Evolutionary conservation across 2,797 vertebrate genomes (phyloP), one percentile per base, ranked within the genome.

Genomic region (Takifugu ocellatus): DNA sequence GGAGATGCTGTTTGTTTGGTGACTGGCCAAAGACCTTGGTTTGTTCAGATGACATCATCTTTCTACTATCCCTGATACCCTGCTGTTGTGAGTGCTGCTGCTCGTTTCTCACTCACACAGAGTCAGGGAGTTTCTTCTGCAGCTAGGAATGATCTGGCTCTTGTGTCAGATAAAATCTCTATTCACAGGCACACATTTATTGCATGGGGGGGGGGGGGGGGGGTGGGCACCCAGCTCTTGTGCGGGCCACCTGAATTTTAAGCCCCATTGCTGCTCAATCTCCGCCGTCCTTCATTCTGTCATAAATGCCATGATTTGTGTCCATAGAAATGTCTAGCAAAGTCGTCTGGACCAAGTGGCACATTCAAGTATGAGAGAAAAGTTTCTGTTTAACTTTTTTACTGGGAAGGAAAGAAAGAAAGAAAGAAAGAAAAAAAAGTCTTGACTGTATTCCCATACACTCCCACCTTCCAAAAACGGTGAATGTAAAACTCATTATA

Each of bases 31-130:
- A 87, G 76, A 86, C 75, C 83, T 84, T 79, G 67, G 87, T 90
- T 90, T 88, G 74, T 79, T 83, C 78, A 76, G 85, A 90, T 91
- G 85, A 92, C 90, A 90, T 91, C 88, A 92, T 80, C 73, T 75
- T 86, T 76, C 84, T 88, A 84, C 84, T 86, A 82, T 90, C 88
- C 84, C 87, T 88, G 81, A 86, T 84, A 79, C 66, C 66, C 74
- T 66, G 79, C 83, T 84, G 78, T 89, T 85, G 84, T 87, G 77
- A 79, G 74, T 45, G 39, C 59, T 48, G 66, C 61, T 78, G 72
- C 70, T 75, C 62, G 49, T 68, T 71, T 78, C 74, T 66, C 63
- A 72, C 69, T 59, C 66, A 78, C 72, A 69, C 68, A 78, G 71
- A 83, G 58, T 83, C 79, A 82, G 42, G 68, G 63, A 82, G 74